These are phyloP conservation scores for Volucella bombylans DNA, from an alignment of 2,888 invertebrate genomes.

Conservation along the genomic window DNA sequence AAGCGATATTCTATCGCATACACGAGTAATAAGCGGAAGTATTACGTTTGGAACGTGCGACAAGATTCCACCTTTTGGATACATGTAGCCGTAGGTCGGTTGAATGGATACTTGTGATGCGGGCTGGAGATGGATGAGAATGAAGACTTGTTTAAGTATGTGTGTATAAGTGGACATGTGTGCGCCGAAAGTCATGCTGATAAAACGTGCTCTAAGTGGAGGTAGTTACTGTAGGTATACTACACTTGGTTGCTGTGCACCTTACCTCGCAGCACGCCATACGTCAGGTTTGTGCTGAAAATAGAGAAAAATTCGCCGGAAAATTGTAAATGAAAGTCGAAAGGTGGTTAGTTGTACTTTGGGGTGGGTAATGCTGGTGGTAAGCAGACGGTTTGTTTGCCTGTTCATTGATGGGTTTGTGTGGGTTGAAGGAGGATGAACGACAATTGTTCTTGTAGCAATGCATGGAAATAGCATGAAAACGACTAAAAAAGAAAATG, in stretches of 20 bases:
- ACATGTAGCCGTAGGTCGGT: slow-evolving; percentile 11
- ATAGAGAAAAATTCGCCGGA: slow-evolving; percentile 45
- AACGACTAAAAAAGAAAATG: background rate
- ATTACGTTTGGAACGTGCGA: slow-evolving; percentile 78
- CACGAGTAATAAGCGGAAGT: slow-evolving; percentile 76
- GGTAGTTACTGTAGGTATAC: background rate
- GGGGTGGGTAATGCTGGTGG: slow-evolving; percentile 27
- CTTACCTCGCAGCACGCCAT: slow-evolving; percentile 17
- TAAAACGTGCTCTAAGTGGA: slow-evolving; percentile 66
- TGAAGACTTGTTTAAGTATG: slow-evolving; percentile 16
- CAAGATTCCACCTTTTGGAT: slow-evolving; percentile 75
- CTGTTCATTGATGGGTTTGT: background rate
- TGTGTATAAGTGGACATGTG: slow-evolving; percentile 24
- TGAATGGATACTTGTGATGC: slow-evolving; percentile 17
- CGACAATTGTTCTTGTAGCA: background rate
- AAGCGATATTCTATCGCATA: slow-evolving; percentile 42
- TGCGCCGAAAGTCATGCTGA: slow-evolving; percentile 44
- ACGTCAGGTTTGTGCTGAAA: slow-evolving; percentile 25
- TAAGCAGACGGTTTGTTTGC: background rate
- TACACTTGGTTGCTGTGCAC: slow-evolving; percentile 29
- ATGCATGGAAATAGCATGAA: background rate
- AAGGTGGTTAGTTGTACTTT: slow-evolving; percentile 25
- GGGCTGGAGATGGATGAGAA: slow-evolving; percentile 5
- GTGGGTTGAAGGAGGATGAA: slow-evolving; percentile 22
- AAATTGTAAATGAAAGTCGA: slow-evolving; percentile 60